Evolutionary conservation across 2,888 invertebrate genomes (phyloP), one percentile per base, ranked within the genome.

Genomic region (Andrena minutula): DNA sequence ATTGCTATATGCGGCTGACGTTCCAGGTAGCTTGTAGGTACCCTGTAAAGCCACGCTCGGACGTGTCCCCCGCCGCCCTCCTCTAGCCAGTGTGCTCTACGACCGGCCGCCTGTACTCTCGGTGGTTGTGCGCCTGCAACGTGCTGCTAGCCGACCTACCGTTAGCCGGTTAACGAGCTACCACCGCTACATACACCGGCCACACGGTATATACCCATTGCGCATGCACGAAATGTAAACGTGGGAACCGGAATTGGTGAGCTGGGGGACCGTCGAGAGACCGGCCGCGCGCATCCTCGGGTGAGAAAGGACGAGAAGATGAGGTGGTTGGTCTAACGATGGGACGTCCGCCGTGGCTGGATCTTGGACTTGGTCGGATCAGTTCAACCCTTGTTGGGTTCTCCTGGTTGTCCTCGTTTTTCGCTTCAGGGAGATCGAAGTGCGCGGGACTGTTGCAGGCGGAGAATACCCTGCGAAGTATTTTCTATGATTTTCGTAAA

Each of bases 151-250:
- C 88, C 91, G 91, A 93, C 93, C 93, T 93, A 93, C 93, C 94
- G 94, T 94, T 94, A 94, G 92, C 89, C 92, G 92, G 92, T 93
- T 94, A 93, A 94, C 94, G 93, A 94, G 93, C 94, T 92, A 92
- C 92, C 92, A 92, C 91, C 90, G 92, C 92, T 91, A 91, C 91
- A 89, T 90, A 91, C 91, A 89, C 90, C 91, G 90, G 87, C 91
- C 89, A 90, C 84, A 86, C 89, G 83, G 84, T 85, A 79, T 85
- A 79, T 88, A 84, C 89, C 90, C 92, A 93, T 93, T 92, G 93
- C 93, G 93, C 93, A 93, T 94, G 94, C 93, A 93, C 93, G 93
- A 94, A 93, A 94, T 94, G 93, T 93, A 93, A 94, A 94, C 94
- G 94, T 94, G 94, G 94, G 94, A 94, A 94, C 94, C 94, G 94